These are phyloP conservation scores for Didymodactylos carnosus DNA, from an alignment of 2,888 invertebrate genomes.

Conservation along the genomic window DNA sequence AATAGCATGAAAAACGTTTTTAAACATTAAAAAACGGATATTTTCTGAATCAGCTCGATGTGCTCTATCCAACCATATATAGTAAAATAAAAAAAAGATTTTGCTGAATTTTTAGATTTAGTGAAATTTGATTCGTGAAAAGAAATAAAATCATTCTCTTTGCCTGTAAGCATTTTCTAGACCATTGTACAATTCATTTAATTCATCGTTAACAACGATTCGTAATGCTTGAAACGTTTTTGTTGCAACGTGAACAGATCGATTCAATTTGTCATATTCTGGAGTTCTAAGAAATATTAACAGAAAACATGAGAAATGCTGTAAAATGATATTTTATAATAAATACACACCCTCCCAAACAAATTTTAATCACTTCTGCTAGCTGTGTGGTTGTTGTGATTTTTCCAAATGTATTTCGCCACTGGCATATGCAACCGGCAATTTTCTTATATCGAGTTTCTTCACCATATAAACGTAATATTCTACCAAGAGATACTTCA, in stretches of 20 bases:
- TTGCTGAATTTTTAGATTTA: too few relatives aligned
- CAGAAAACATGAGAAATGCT: not conserved
- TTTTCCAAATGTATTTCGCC: conserved; percentile 52
- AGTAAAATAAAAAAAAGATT: too few relatives aligned
- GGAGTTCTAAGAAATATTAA: not conserved
- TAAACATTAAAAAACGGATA: too few relatives aligned
- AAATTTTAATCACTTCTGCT: conserved; percentile 48
- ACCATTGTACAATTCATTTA: conserved; percentile 77
- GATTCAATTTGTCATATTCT: conserved; percentile 41
- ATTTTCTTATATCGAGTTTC: conserved; percentile 64
- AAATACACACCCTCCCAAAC: conserved; percentile 15
- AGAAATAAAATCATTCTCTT: too few relatives aligned
- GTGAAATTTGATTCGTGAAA: not conserved
- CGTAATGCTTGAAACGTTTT: conserved; percentile 78
- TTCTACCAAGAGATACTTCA: conserved; percentile 55
- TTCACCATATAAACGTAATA: conserved; percentile 75
- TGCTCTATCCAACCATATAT: too few relatives aligned
- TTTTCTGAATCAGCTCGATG: too few relatives aligned
- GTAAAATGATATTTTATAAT: conserved; percentile 15
- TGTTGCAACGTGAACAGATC: conserved; percentile 60
- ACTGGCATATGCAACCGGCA: conserved; percentile 63
- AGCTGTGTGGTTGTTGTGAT: conserved; percentile 64
- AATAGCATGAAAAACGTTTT: too few relatives aligned
- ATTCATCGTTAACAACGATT: conserved; percentile 83
- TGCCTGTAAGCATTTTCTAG: conserved; percentile 50